phyloP scores from a whole-genome alignment of 1,140 invertebrate species.

The Galleria mellonella region DNA sequence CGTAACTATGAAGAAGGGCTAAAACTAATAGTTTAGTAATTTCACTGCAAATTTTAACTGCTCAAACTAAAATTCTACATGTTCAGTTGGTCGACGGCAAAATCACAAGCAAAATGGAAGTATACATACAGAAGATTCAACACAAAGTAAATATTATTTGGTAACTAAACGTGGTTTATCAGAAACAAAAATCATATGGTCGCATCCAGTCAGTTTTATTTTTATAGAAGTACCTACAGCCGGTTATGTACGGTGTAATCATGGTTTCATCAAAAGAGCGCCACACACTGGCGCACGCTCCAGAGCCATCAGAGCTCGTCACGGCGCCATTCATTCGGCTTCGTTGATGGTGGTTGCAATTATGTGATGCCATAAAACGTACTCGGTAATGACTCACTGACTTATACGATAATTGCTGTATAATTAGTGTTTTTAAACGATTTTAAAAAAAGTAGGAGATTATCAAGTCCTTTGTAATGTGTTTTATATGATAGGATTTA shows the following conservation, averaged over 20 bases:
- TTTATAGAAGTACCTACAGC: neutral
- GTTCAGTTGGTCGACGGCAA: too few relatives aligned
- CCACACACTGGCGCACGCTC: slow-evolving; percentile 29
- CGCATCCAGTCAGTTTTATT: too few relatives aligned
- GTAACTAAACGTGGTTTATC: too few relatives aligned
- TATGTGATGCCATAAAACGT: slow-evolving; percentile 27
- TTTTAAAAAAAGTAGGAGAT: neutral
- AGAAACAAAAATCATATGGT: too few relatives aligned
- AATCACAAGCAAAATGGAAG: too few relatives aligned
- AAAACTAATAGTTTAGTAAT: too few relatives aligned
- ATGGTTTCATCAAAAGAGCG: slow-evolving; percentile 63
- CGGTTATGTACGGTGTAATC: slow-evolving; percentile 53
- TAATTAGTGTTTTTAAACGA: neutral
- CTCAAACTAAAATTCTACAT: too few relatives aligned
- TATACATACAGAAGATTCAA: too few relatives aligned
- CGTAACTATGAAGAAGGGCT: too few relatives aligned
- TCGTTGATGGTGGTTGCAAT: slow-evolving; percentile 48
- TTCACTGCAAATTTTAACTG: too few relatives aligned
- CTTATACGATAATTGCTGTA: neutral
- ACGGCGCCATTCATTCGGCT: slow-evolving; percentile 39
- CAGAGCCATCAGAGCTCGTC: slow-evolving; percentile 48
- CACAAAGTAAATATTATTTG: too few relatives aligned
- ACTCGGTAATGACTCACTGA: slow-evolving; percentile 7
- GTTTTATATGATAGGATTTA: neutral
- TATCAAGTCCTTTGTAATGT: neutral